A percentile compares a stretch with the other conserved stretches of the same genome.
phyloP scores from a whole-genome alignment of 1,140 invertebrate species.

The Lycorma delicatula region DNA sequence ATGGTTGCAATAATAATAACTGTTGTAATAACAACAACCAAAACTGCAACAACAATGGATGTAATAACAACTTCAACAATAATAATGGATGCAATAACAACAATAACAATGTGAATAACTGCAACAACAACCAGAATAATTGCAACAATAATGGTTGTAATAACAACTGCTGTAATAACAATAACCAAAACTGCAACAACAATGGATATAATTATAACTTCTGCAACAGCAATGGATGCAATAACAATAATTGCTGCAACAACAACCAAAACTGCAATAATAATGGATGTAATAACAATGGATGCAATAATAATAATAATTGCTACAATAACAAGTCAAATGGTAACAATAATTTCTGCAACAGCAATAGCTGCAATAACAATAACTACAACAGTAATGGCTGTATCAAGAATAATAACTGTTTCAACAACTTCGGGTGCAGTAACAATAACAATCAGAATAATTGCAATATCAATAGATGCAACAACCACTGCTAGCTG shows the following conservation, averaged over 20 bases:
- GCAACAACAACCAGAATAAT: not conserved
- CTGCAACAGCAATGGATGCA: not conserved
- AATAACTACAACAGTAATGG: not conserved
- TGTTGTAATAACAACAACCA: not conserved
- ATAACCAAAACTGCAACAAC: constrained; percentile 1
- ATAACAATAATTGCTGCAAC: not conserved
- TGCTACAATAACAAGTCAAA: not conserved
- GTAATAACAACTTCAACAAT: not conserved
- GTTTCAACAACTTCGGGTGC: too few relatives aligned
- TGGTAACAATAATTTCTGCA: not conserved
- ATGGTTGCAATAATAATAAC: too few relatives aligned
- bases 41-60: not conserved
- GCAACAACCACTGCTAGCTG: too few relatives aligned
- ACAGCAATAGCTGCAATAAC: not conserved
- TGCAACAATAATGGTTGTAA: not conserved
- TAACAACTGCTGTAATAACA: not conserved
- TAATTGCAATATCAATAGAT: too few relatives aligned
- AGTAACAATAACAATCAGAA: too few relatives aligned
- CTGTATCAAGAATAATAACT: too few relatives aligned
- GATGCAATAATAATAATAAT: not conserved
- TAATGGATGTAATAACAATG: not conserved
- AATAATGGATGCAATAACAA: not conserved
- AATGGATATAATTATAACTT: not conserved
- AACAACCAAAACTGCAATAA: not conserved
- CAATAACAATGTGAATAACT: not conserved